Percentiles rank a stretch among this genome's conserved stretches.
Conservation (phyloP, 2,113 vertebrate genomes). For the Synodontis membranacea region DNA sequence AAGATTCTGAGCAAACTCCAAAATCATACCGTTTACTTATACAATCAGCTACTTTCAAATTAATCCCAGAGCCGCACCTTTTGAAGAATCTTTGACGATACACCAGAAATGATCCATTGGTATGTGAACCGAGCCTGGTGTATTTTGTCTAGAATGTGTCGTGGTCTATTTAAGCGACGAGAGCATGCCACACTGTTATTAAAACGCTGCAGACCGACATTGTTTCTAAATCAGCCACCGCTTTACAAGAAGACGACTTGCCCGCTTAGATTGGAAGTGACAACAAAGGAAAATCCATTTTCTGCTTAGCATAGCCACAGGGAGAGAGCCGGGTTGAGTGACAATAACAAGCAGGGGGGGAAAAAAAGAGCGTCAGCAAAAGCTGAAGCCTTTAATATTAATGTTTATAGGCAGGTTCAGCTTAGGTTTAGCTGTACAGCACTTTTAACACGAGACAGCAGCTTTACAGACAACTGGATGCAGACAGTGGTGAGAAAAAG, state of each 20-base stretch:
- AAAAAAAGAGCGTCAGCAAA: slow-evolving; percentile 11
- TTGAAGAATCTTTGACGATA: neutral
- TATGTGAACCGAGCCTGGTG: neutral
- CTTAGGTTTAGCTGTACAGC: neutral
- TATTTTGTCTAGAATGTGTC: neutral
- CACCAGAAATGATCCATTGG: neutral
- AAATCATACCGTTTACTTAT: neutral
- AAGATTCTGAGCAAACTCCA: neutral
- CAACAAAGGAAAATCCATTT: slow-evolving; percentile 26
- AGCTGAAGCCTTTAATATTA: slow-evolving; percentile 32
- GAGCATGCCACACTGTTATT: neutral
- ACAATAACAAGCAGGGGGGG: neutral
- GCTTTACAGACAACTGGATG: neutral
- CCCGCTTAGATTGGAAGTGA: slow-evolving; percentile 38
- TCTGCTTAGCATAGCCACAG: slow-evolving; percentile 21
- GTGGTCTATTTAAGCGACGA: slow-evolving; percentile 16
- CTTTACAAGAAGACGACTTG: slow-evolving; percentile 14
- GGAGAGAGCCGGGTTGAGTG: slow-evolving; percentile 25
- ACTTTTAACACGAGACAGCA: neutral
- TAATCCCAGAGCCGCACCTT: neutral
- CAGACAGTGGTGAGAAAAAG: neutral
- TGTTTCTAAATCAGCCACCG: slow-evolving; percentile 35
- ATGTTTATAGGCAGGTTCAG: slow-evolving; percentile 41
- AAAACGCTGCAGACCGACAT: neutral
- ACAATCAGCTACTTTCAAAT: neutral